These are phyloP conservation scores for Aurelia sp. DNA, from an alignment of 30 jellyfish, hydroid and myxozoan genomes.

Conservation along the genomic window DNA sequence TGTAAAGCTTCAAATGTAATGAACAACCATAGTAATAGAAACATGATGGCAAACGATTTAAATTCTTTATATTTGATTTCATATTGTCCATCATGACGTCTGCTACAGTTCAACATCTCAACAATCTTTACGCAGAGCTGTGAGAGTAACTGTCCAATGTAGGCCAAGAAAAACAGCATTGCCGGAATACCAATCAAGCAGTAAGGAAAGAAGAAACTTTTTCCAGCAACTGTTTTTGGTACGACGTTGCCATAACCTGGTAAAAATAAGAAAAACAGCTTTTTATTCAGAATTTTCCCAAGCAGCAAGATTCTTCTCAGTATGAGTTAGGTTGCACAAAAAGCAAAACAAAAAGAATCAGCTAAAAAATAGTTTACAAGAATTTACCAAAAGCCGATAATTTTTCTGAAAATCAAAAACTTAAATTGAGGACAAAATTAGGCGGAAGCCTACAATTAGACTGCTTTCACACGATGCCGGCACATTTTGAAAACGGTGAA, in stretches of 20 bases:
- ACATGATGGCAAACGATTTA: conserved; percentile 25
- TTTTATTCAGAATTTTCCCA: too few relatives aligned
- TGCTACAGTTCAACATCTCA: conserved; percentile 5
- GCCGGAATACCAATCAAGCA: conserved; percentile 60
- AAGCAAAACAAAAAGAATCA: too few relatives aligned
- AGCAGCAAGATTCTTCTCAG: too few relatives aligned
- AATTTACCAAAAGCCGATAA: too few relatives aligned
- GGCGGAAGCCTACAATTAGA: too few relatives aligned
- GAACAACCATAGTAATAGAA: conserved; percentile 34
- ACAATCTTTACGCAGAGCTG: conserved; percentile 24
- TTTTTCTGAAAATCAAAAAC: too few relatives aligned
- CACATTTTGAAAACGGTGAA: too few relatives aligned
- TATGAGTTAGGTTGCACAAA: too few relatives aligned
- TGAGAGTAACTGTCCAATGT: conserved; percentile 46
- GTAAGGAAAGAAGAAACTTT: conserved; percentile 48
- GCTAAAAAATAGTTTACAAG: too few relatives aligned
- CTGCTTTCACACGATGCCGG: too few relatives aligned
- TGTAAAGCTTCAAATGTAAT: conserved; percentile 33
- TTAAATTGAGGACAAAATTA: too few relatives aligned
- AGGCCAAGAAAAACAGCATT: conserved; percentile 58
- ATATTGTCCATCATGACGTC: conserved; percentile 4
- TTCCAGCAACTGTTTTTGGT: conserved; percentile 68
- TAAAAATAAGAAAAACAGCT: background rate
- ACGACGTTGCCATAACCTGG: conserved; percentile 75
- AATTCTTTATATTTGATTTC: conserved; percentile 42